These are phyloP conservation scores for Hypsopygia costalis DNA, from an alignment of 2,888 invertebrate species.

Conservation along the genomic window DNA sequence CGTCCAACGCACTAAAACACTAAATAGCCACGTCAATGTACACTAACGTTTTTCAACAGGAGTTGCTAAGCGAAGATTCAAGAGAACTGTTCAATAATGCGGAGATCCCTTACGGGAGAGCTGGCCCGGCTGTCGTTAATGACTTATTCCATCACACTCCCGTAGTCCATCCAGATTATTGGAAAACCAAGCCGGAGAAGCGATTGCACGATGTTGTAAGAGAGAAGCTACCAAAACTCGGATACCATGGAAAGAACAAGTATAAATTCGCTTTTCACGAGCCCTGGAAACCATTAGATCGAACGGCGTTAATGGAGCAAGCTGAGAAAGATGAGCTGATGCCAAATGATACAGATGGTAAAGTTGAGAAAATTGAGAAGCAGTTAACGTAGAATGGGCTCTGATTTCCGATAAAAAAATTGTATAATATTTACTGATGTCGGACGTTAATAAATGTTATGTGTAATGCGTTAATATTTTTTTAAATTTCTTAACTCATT, in stretches of 20 bases:
- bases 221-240: slow-evolving; percentile 44
- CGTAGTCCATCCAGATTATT: slow-evolving; percentile 58
- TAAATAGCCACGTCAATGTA: slow-evolving; percentile 1
- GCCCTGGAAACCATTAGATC: slow-evolving; percentile 66
- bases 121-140: slow-evolving; percentile 23
- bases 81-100: slow-evolving; percentile 33
- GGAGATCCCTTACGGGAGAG: slow-evolving; percentile 20
- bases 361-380: slow-evolving; percentile 25
- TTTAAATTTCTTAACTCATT: no score
- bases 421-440: slow-evolving; percentile 23
- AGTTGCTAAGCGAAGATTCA: slow-evolving; percentile 36
- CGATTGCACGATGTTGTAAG: slow-evolving; percentile 27
- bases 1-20: slow-evolving; percentile 67
- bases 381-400: slow-evolving; percentile 30
- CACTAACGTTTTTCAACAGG: slow-evolving; percentile 61
- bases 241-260: slow-evolving; percentile 61
- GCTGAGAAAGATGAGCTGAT: slow-evolving; percentile 51
- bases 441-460: slow-evolving; percentile 29
- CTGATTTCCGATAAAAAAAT: slow-evolving; percentile 38
- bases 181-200: slow-evolving; percentile 43
- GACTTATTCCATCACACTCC: slow-evolving; percentile 55
- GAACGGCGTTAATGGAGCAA: slow-evolving; percentile 48
- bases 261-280: slow-evolving; percentile 70
- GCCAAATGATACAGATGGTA: slow-evolving; percentile 17
- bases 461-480: no score